phyloP scores from a whole-genome alignment of 1,140 invertebrate species.

The Drosophila sechellia region DNA sequence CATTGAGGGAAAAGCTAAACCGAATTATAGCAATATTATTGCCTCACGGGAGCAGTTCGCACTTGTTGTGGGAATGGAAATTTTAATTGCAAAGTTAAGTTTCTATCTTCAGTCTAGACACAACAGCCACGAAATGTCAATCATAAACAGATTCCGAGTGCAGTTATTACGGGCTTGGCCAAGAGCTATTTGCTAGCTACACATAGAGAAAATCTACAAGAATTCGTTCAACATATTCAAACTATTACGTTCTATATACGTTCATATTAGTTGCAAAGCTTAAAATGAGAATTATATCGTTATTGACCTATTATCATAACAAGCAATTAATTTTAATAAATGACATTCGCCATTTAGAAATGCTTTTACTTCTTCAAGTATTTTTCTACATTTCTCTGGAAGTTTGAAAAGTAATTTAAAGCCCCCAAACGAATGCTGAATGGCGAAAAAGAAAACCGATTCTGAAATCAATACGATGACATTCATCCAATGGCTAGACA shows the following conservation, averaged over 20 bases:
- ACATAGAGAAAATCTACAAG: slow-evolving; percentile 2
- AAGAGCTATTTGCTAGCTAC: slow-evolving; percentile 9
- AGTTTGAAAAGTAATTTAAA: slow-evolving; percentile 74
- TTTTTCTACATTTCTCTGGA: slow-evolving; percentile 7
- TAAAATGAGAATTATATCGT: neutral
- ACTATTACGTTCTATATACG: too few species aligned
- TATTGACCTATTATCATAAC: too few species aligned
- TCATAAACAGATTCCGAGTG: slow-evolving; percentile 60
- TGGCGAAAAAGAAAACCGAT: slow-evolving; percentile 30
- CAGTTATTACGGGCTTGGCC: slow-evolving; percentile 22
- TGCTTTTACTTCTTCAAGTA: neutral
- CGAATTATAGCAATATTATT: slow-evolving; percentile 13
- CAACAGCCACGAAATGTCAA: slow-evolving; percentile 46
- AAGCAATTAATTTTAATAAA: too few species aligned
- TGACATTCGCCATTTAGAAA: too few species aligned
- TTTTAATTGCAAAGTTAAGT: slow-evolving; percentile 67
- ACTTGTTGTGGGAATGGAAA: slow-evolving; percentile 7
- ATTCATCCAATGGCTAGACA: slow-evolving; percentile 74
- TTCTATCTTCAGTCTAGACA: slow-evolving; percentile 27
- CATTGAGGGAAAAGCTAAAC: slow-evolving; percentile 8
- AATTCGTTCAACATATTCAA: neutral
- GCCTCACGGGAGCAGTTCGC: slow-evolving; percentile 14
- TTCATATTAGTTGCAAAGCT: too few species aligned
- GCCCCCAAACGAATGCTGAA: slow-evolving; percentile 32
- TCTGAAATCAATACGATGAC: slow-evolving; percentile 70